Evolutionary conservation across 1,140 invertebrate genomes (phyloP), one percentile per base, ranked within the genome.

Genomic region (Lepidurus couesii): DNA sequence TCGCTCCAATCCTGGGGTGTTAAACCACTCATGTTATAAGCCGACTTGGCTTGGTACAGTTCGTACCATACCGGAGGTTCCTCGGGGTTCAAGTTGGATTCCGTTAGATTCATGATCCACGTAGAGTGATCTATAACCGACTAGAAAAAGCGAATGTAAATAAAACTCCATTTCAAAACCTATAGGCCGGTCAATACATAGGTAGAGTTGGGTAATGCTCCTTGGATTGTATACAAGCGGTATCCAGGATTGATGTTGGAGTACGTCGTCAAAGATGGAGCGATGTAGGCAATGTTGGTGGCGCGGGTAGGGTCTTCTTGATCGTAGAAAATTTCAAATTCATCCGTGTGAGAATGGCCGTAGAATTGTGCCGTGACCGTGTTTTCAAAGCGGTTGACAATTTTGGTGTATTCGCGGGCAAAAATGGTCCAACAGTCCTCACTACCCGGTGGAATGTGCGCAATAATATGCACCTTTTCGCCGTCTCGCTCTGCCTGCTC

Each of bases 351-450:
- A 1, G 90, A 90, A 81, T 95, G 93, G 0, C 93, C 93, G 81
- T 92, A 92, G 83, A 94, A 95, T 83, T 94, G 91, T 5, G 87
- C 93, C 1, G 86, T 85, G 42, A 95, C 92, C 6, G 89, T 93
- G 45, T 88, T 84, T 44, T 88, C 85, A 83, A 90, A 93, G 84
- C 91, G 90, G 10, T 87, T 81, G 4, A 88, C 82, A 75, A 88
- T 89, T 81, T 85, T 88, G 77, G 87, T 86, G 80, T 89, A 92
- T 83, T 91, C 89, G 78, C 88, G 85, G 21, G 87, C 88, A 89
- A 91, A 93, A 4, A 90, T 88, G 6, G 88, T 85, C 45, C 90
- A 87, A 82, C 93, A 92, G 79, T 91, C 89, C 10, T 86, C 82
- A 13, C 88, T 86, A 10, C 92, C 92, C 1, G 92, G 88, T 0